phyloP scores from a whole-genome alignment of 1,140 invertebrate species.

The Drosophila nebulosa region DNA sequence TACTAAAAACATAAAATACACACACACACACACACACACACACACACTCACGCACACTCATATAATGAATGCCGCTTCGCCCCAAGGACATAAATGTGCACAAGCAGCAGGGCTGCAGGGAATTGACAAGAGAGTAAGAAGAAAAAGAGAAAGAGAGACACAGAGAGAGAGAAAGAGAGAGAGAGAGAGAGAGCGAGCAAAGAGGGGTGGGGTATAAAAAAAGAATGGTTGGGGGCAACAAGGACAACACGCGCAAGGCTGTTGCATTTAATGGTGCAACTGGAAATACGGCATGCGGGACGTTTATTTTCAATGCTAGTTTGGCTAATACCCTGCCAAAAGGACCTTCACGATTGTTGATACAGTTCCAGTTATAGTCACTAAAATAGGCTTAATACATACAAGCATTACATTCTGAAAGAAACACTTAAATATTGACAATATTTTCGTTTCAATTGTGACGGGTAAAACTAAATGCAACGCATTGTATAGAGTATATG shows the following conservation, averaged over 20 bases:
- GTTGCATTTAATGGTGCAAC: constrained; percentile 31
- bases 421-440: too few species aligned
- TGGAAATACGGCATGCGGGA: background rate
- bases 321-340: background rate
- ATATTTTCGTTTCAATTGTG: too few species aligned
- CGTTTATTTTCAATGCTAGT: background rate
- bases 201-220: background rate
- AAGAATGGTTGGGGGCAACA: constrained; percentile 36
- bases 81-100: constrained; percentile 26
- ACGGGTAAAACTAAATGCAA: too few species aligned
- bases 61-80: constrained; percentile 40
- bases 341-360: background rate
- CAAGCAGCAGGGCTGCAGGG: background rate
- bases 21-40: constrained; percentile 3
- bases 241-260: constrained; percentile 37
- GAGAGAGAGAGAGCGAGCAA: background rate
- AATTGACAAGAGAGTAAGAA: background rate
- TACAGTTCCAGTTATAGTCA: too few species aligned
- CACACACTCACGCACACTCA: background rate
- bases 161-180: background rate
- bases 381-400: background rate
- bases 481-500: background rate
- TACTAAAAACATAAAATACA: constrained; percentile 19
- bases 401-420: too few species aligned
- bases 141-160: background rate